Base-by-base conservation (phyloP, 92 coral and sea anemone species). In the Parazoanthus darwini region DNA sequence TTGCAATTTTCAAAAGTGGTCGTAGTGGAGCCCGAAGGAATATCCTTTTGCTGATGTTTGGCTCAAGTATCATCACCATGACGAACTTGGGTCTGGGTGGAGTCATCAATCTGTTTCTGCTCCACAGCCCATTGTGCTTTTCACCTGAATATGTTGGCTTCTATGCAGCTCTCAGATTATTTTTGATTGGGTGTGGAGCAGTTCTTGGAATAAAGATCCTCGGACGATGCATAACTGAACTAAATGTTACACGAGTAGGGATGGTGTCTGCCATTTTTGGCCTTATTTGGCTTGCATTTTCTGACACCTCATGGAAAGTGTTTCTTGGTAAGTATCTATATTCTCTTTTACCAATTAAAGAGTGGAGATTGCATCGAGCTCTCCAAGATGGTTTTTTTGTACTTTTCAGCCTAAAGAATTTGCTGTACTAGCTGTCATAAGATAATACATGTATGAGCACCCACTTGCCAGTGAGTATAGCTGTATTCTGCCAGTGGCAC, bases 81-180 rank as follows among this genome's bases (percentile, higher is more conserved):
- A 76, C 89, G 0, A 87, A 81, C 80, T 82, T 86, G 86, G 81
- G 92, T 36, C 59, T 82, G 0, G 68, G 5, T 59, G 91, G 91
- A 1, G 94, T 91, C 11, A 39, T 83, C 10, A 90, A 72, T 4
- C 89, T 94, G 29, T 94, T 79, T 81, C 70, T 90, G 16, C 89
- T 94, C 2, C 91, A 92, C 75, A 88, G 92, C 3, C 98, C 98
- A 0, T 84, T 94, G 26, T 93, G 96, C 63, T 91, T 94, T 38
- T 88, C 98, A 20, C 94, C 98, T 1, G 90, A 90, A 15, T 82
- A 73, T 26, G 93, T 94, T 36, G 98, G 98, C 2, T 92, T 85
- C 68, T 94, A 80, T 73, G 83, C 90, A 29, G 94, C 96, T 5
- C 85, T 91, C 44, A 92, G 91, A 43, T 85, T 93, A 20, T 73